phyloP scores from a whole-genome alignment of 2,113 vertebrate species.

The Phocoena sinus region DNA sequence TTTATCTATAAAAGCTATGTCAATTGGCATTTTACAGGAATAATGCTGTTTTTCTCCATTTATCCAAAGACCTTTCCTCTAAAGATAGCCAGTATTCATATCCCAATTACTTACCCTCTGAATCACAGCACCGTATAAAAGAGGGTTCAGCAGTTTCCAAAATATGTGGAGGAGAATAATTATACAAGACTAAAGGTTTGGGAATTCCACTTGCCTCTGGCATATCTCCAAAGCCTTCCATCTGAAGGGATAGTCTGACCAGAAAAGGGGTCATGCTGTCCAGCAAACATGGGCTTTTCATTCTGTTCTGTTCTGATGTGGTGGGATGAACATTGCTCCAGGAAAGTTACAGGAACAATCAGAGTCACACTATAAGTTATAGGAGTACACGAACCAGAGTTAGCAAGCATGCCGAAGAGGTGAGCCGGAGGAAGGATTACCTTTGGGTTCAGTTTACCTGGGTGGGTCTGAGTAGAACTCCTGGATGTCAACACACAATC shows the following conservation, averaged over 20 bases:
- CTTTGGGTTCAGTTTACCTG: not conserved
- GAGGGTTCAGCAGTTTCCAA: not conserved
- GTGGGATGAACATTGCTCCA: too few relatives aligned
- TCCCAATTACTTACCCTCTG: not conserved
- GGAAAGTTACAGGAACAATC: not conserved
- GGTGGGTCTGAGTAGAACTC: not conserved
- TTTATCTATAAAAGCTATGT: not conserved
- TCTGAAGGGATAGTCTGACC: not conserved
- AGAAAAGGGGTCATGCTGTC: not conserved
- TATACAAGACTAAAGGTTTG: not conserved
- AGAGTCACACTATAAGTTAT: not conserved
- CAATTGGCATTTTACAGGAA: not conserved
- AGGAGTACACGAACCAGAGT: not conserved
- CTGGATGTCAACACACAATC: not conserved
- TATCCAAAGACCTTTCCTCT: not conserved
- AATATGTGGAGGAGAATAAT: not conserved
- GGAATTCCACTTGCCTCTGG: not conserved
- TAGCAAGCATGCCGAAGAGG: not conserved
- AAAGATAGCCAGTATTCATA: not conserved
- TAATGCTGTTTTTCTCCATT: not conserved
- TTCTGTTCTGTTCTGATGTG: not conserved
- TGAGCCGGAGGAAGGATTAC: not conserved
- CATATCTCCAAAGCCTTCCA: not conserved
- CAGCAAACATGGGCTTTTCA: not conserved
- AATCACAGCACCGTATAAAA: not conserved